Evolutionary conservation across 1,140 invertebrate genomes (phyloP), one percentile per base, ranked within the genome.

Genomic region (Scylla paramamosain): DNA sequence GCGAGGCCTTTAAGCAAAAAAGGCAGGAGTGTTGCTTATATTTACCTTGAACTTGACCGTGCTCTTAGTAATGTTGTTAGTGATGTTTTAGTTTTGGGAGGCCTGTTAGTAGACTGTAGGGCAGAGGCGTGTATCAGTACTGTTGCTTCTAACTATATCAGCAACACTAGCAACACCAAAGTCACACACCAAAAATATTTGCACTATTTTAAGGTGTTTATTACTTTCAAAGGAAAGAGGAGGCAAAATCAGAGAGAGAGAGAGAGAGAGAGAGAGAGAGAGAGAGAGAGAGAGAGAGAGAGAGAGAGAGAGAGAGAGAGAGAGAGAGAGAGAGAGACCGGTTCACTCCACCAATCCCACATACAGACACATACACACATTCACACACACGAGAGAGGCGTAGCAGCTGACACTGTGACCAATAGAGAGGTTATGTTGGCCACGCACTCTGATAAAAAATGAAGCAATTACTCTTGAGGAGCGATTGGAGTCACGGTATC

Each of bases 391-490:
- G 20, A 1, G 12, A 77, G 6, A 20, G 67, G 20, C 67, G 67
- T 20, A n/a, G 67, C 67, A 77, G 67, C 67, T 77, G 67, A 77
- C 67, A 77, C 67, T 77, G 67, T 77, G 67, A 77, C 67, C 67
- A 77, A 77, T 77, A 77, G 67, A 77, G 67, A 77, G 67, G 67
- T 77, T 77, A 77, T 77, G 67, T 77, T 0, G 67, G n/a, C 67
- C 67, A 77, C 67, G 67, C 67, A 77, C 67, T 12, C 67, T 25
- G 67, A 20, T 77, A 77, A 77, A 77, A 77, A 77, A 77, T 77
- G 67, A 77, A 77, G 67, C 67, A 77, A 77, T 77, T 77, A 77
- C 67, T 77, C 67, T 77, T 1, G 1, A 20, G 20, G 67, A 77
- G 20, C 20, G 67, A 77, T 77, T 25, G 67, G 25, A 77, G 67